Evolutionary conservation across 2,113 vertebrate genomes (phyloP).

Genomic region (Triplophysa siluroides): DNA sequence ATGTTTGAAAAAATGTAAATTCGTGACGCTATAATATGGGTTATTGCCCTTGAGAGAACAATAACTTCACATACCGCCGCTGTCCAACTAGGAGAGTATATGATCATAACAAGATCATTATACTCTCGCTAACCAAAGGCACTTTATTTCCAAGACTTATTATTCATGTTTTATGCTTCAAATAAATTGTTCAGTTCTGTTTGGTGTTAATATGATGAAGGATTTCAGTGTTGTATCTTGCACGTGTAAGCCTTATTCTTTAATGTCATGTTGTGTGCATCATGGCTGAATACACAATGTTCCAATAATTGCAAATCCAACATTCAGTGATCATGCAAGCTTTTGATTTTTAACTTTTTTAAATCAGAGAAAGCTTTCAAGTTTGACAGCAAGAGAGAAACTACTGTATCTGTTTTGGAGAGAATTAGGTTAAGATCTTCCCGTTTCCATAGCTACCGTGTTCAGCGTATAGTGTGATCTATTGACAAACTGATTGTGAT

Average conservation of each 20-base stretch:
- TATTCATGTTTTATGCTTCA: conserved; percentile 59
- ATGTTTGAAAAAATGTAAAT: conserved; percentile 3
- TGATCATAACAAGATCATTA: conserved; percentile 54
- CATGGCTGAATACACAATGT: neutral
- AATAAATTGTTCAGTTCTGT: conserved; percentile 50
- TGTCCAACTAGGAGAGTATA: conserved; percentile 43
- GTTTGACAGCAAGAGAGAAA: conserved; percentile 10
- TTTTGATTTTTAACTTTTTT: neutral
- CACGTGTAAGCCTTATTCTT: neutral
- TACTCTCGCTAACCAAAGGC: conserved; percentile 50
- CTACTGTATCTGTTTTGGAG: conserved; percentile 11
- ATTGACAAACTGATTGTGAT: conserved; percentile 8
- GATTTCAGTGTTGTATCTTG: neutral
- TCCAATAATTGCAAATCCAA: neutral
- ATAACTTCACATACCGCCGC: conserved; percentile 50
- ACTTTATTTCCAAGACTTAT: conserved; percentile 56
- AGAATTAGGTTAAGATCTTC: conserved; percentile 15
- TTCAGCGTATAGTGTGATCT: neutral
- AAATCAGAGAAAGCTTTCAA: conserved; percentile 26
- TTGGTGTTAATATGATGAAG: conserved; percentile 52
- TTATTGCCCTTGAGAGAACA: conserved; percentile 50
- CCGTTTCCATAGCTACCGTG: conserved; percentile 23
- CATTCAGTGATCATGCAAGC: neutral
- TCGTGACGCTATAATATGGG: conserved; percentile 24
- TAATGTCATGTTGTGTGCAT: neutral